A percentile compares a stretch with the other conserved stretches of the same genome.
Conservation (phyloP, 2,113 vertebrate genomes). For the Saccopteryx bilineata region DNA sequence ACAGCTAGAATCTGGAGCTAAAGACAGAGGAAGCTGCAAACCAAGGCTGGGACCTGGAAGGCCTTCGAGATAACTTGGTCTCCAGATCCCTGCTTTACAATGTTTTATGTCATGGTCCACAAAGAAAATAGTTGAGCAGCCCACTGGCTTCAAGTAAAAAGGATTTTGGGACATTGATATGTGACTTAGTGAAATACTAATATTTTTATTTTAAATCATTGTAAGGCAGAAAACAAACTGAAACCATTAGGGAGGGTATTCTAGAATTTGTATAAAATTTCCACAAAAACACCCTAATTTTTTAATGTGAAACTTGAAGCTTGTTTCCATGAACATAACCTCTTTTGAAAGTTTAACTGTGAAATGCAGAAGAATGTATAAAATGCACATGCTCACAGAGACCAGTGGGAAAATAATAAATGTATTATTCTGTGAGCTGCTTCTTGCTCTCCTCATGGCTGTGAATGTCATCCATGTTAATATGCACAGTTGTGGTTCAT, state of each 20-base stretch:
- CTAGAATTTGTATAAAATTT: background rate
- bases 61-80: background rate
- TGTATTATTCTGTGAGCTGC: background rate
- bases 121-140: background rate
- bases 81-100: background rate
- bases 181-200: background rate
- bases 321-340: background rate
- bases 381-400: background rate
- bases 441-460: background rate
- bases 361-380: background rate
- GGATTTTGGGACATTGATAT: background rate
- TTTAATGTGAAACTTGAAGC: background rate
- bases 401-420: background rate
- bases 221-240: background rate
- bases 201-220: background rate
- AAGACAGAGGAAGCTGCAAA: background rate
- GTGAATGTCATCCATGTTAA: background rate
- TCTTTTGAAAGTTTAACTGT: background rate
- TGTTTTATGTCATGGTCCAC: background rate
- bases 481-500: background rate
- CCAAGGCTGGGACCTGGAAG: background rate
- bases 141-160: background rate
- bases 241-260: background rate
- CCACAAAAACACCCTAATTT: background rate
- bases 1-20: background rate